A percentile compares a stretch with the other conserved stretches of the same genome.
Evolutionary conservation across 2,888 invertebrate species (phyloP).

Genomic region (Steinernema carpocapsae): DNA sequence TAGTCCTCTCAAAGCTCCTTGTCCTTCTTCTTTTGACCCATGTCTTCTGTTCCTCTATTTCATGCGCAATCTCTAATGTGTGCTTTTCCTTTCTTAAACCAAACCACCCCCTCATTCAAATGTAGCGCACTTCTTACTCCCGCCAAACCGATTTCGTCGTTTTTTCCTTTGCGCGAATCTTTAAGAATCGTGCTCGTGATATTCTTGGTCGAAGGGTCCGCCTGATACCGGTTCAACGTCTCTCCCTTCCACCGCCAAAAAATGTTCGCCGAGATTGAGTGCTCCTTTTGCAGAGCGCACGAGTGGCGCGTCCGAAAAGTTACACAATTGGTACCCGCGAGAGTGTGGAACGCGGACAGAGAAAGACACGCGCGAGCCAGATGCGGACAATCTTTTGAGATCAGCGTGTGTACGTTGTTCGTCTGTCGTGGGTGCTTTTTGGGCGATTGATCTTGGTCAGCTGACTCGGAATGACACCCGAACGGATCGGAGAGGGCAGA

Average conservation of each 20-base stretch:
- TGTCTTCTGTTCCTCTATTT: neutral
- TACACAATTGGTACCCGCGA: slow-evolving; percentile 23
- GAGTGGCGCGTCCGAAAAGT: slow-evolving; percentile 26
- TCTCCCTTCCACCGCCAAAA: neutral
- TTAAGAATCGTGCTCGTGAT: neutral
- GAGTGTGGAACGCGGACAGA: neutral
- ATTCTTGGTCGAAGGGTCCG: neutral
- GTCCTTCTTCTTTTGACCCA: too few relatives aligned
- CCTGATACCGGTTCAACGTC: neutral
- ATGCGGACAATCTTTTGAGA: neutral
- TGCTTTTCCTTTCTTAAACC: too few relatives aligned
- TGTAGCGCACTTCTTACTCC: neutral
- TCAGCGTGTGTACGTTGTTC: neutral
- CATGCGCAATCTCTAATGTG: neutral
- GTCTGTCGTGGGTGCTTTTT: neutral
- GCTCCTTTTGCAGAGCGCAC: neutral
- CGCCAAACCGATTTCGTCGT: neutral
- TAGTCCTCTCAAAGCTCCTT: too few relatives aligned
- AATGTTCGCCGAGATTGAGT: neutral
- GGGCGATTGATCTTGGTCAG: neutral
- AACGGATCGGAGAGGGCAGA: neutral
- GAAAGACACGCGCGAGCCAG: too few relatives aligned
- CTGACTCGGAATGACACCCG: neutral
- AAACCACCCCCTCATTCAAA: neutral
- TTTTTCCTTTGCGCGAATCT: neutral